These are phyloP conservation scores for Neomonachus schauinslandi DNA, from an alignment of 2,113 vertebrate genomes.

Conservation along the genomic window DNA sequence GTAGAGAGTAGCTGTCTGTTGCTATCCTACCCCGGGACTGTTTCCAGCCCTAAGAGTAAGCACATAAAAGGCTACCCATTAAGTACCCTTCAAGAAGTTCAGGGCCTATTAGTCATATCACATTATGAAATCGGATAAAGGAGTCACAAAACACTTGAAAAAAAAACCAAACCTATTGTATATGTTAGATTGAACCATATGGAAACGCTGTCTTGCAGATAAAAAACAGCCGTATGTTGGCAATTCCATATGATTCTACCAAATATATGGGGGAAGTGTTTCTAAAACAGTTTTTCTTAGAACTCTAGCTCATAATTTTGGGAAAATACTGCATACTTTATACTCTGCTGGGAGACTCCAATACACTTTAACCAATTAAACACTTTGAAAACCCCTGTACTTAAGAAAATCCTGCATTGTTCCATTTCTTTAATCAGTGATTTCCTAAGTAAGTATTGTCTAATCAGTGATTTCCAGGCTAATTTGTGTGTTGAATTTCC, in stretches of 20 bases:
- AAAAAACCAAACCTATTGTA: neutral
- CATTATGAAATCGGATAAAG: neutral
- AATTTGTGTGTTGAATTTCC: conserved; percentile 25
- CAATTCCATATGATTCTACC: conserved; percentile 24
- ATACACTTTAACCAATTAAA: conserved; percentile 8
- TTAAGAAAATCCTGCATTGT: conserved; percentile 50
- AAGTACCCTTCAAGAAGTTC: neutral
- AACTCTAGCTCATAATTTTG: neutral
- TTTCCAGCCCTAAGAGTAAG: neutral
- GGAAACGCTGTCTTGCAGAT: conserved; percentile 14
- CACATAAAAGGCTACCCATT: neutral
- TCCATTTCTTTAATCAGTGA: conserved; percentile 62
- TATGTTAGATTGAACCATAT: neutral
- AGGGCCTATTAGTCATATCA: neutral
- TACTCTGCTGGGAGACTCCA: neutral
- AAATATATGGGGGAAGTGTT: conserved; percentile 3
- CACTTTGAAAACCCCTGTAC: neutral
- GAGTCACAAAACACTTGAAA: neutral
- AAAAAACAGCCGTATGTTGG: conserved; percentile 20
- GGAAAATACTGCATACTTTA: neutral
- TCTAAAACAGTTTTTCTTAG: conserved; percentile 59
- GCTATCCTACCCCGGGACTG: neutral
- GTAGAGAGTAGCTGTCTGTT: neutral
- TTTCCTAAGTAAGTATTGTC: conserved; percentile 43
- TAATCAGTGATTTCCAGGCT: conserved; percentile 52